A percentile compares a stretch with the other conserved stretches of the same genome.
Evolutionary conservation across 53 echinoderm and acorn worm genomes (phyloP).

Genomic region (Echinometra lucunter): DNA sequence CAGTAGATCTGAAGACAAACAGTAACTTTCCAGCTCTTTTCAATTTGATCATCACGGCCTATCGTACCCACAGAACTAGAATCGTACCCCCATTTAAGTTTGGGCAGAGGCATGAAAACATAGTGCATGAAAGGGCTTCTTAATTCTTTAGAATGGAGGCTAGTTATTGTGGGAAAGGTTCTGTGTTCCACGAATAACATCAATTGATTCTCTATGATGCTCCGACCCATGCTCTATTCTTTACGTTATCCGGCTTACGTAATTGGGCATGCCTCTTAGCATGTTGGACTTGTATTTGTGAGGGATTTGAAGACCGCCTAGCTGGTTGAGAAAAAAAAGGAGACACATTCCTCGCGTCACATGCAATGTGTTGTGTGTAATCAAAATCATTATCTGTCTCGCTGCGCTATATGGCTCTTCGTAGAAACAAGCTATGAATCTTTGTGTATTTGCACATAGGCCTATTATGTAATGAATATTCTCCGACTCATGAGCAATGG

Average conservation of each 20-base stretch:
- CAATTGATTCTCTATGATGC: conserved; percentile 36
- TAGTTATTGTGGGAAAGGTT: neutral
- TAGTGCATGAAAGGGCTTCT: conserved; percentile 8
- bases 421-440: neutral
- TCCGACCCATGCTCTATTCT: conserved; percentile 44
- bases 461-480: neutral
- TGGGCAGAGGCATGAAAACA: neutral
- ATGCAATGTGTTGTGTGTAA: neutral
- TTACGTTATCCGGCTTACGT: conserved; percentile 53
- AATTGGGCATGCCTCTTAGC: neutral
- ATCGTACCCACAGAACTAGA: neutral
- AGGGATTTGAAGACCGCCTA: conserved; percentile 20
- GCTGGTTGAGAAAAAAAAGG: neutral
- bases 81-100: too few species aligned
- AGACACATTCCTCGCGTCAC: neutral
- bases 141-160: conserved; percentile 6
- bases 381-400: too few species aligned
- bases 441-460: neutral
- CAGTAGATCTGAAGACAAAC: neutral
- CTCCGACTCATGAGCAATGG: neutral
- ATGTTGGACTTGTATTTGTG: conserved; percentile 57
- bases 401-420: neutral
- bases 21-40: neutral
- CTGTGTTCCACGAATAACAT: conserved; percentile 37
- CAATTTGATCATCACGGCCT: neutral